Conservation (phyloP, 2,797 vertebrate genomes). For the Myotis myotis region DNA sequence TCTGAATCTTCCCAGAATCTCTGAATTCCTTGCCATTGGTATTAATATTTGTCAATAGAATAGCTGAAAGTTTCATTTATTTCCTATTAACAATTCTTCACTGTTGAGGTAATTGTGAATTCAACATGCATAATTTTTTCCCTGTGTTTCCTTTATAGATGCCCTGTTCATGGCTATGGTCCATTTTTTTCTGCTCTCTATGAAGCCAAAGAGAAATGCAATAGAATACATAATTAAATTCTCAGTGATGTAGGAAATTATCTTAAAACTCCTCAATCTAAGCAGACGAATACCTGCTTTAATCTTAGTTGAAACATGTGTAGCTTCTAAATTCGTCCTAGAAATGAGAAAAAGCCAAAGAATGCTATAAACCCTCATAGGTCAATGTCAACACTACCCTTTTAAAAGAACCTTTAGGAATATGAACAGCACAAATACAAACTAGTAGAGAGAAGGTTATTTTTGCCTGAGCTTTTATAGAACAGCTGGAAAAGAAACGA, state of each 20-base stretch:
- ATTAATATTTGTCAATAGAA: not conserved
- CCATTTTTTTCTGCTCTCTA: not conserved
- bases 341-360: not conserved
- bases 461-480: not conserved
- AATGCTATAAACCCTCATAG: not conserved
- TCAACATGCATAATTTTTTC: not conserved
- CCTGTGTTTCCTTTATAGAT: not conserved
- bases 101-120: not conserved
- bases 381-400: not conserved
- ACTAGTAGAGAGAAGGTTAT: not conserved
- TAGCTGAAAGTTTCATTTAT: not conserved
- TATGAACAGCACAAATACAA: not conserved
- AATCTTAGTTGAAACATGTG: not conserved
- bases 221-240: not conserved
- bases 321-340: not conserved
- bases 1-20: not conserved
- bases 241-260: not conserved
- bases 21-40: not conserved
- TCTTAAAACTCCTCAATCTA: not conserved
- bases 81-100: not conserved
- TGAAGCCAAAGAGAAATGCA: not conserved
- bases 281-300: not conserved
- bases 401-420: not conserved
- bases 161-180: not conserved
- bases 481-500: not conserved